A percentile compares a stretch with the other conserved stretches of the same genome.
Evolutionary conservation across 2,888 invertebrate species (phyloP).

Genomic region (Drosophila imparisetae): DNA sequence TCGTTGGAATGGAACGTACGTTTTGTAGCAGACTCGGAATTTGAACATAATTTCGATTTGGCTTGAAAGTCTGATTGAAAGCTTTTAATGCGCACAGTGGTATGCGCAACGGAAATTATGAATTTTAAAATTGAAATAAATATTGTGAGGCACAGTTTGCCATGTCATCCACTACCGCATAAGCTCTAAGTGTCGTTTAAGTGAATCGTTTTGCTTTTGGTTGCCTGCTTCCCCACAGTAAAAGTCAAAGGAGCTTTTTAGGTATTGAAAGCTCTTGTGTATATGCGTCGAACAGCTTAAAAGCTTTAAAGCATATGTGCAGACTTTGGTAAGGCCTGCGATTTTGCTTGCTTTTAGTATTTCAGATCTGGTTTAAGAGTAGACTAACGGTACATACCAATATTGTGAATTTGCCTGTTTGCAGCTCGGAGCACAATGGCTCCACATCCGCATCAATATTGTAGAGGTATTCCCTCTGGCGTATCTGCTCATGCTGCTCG

Average conservation of each 20-base stretch:
- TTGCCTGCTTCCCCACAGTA: no score
- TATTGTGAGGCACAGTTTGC: neutral
- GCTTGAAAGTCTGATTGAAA: neutral
- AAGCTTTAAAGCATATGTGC: neutral
- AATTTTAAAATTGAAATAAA: neutral
- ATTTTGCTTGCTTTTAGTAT: neutral
- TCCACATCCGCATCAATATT: constrained; percentile 93
- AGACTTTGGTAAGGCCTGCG: neutral
- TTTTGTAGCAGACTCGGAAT: neutral
- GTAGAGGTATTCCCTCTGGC: constrained; percentile 93
- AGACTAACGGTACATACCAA: constrained; percentile 86
- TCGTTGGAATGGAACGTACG: neutral
- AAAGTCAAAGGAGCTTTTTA: neutral
- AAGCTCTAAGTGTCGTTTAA: neutral
- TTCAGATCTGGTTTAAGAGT: neutral
- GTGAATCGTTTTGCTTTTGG: neutral
- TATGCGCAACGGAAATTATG: neutral
- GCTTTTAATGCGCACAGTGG: neutral
- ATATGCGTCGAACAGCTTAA: neutral
- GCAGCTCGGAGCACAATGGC: constrained; percentile 93
- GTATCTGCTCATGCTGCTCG: constrained; percentile 95
- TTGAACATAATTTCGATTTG: neutral
- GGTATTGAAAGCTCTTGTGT: neutral
- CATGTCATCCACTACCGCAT: neutral
- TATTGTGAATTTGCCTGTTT: constrained; percentile 98